phyloP scores from a whole-genome alignment of 1,140 invertebrate species.

The Pentalonia nigronervosa region DNA sequence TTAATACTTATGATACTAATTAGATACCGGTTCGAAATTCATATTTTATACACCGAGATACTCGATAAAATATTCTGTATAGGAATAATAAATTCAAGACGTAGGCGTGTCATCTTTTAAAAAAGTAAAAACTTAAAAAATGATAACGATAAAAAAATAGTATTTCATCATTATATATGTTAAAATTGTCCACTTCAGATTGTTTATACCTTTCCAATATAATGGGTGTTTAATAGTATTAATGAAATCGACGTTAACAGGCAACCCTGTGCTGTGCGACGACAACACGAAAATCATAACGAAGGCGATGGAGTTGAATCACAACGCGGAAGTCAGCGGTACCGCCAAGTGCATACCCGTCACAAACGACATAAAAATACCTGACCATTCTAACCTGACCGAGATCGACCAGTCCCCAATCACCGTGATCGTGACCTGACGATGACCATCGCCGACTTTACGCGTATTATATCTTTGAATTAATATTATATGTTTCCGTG shows the following conservation, averaged over 20 bases:
- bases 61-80: background rate
- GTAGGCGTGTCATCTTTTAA: background rate
- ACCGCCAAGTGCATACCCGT: conserved; percentile 20
- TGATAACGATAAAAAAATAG: background rate
- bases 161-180: too few relatives aligned
- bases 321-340: conserved; percentile 60
- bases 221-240: background rate
- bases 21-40: background rate
- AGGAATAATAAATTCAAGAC: background rate
- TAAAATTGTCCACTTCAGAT: background rate
- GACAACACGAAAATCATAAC: conserved; percentile 58
- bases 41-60: background rate
- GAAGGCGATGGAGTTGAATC: conserved; percentile 58
- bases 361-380: conserved; percentile 36
- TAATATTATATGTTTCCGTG: conserved; percentile 37
- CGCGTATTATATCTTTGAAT: conserved; percentile 27
- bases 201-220: background rate
- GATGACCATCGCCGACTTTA: background rate
- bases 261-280: conserved; percentile 60
- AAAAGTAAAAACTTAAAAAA: background rate
- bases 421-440: conserved; percentile 37
- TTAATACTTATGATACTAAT: background rate
- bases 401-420: conserved; percentile 30
- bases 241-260: conserved; percentile 24
- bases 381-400: conserved; percentile 12